phyloP scores from a whole-genome alignment of 2,888 invertebrate genomes.

The Leptinotarsa rubiginosa region DNA sequence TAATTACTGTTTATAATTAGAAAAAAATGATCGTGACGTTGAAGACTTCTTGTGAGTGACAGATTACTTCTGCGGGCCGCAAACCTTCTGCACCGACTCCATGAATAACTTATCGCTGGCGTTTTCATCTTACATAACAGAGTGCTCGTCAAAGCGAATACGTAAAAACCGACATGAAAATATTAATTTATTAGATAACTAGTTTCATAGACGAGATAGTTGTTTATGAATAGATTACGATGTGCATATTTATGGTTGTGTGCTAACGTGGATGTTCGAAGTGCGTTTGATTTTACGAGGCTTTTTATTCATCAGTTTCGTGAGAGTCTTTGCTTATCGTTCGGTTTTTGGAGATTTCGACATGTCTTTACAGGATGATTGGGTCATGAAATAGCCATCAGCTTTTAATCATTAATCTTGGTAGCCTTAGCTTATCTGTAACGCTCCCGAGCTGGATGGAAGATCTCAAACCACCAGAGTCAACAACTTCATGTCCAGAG shows the following conservation, averaged over 20 bases:
- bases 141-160: slow-evolving; percentile 34
- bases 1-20: slow-evolving; percentile 65
- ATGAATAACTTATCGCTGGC: slow-evolving; percentile 40
- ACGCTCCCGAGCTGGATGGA: too few species aligned
- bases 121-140: slow-evolving; percentile 35
- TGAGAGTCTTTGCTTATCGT: not conserved
- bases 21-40: slow-evolving; percentile 62
- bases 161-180: slow-evolving; percentile 32
- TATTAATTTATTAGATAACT: slow-evolving; percentile 36
- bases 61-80: slow-evolving; percentile 57
- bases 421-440: too few species aligned
- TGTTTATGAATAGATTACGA: slow-evolving; percentile 27
- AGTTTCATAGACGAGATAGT: slow-evolving; percentile 27
- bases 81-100: slow-evolving; percentile 27
- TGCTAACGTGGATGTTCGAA: not conserved
- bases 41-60: slow-evolving; percentile 65
- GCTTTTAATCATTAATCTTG: not conserved
- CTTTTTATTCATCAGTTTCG: not conserved
- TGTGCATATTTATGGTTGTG: slow-evolving; percentile 15
- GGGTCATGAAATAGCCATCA: not conserved
- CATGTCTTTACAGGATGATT: not conserved
- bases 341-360: not conserved
- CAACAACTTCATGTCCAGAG: too few species aligned
- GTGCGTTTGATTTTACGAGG: slow-evolving; percentile 11
- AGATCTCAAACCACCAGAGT: too few species aligned